A percentile compares a stretch with the other conserved stretches of the same genome.
Conservation (phyloP, 2,797 vertebrate genomes). For the Halcyon badia region DNA sequence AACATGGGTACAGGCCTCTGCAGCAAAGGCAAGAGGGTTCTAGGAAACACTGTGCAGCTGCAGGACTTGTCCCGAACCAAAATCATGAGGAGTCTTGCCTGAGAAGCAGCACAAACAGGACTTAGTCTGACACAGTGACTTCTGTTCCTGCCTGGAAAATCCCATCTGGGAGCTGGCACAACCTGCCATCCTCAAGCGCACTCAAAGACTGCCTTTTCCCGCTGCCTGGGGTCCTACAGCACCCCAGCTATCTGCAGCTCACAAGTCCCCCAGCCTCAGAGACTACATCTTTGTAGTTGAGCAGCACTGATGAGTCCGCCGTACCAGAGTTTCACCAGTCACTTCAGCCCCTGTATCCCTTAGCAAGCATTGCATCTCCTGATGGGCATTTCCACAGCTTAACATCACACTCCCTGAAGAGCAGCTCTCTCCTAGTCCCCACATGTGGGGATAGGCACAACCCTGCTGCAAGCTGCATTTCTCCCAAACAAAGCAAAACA, state of each 20-base stretch:
- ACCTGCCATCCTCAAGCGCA: neutral
- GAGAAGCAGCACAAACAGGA: neutral
- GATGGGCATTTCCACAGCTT: neutral
- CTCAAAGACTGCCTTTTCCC: neutral
- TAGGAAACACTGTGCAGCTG: neutral
- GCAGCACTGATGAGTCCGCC: neutral
- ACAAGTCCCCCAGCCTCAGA: neutral
- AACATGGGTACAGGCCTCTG: neutral
- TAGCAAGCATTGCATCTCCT: rapidly evolving
- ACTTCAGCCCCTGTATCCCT: neutral
- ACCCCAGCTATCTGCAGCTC: neutral
- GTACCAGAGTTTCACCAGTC: rapidly evolving
- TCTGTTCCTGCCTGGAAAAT: neutral
- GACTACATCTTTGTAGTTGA: neutral
- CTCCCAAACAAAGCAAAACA: neutral
- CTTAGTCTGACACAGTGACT: neutral
- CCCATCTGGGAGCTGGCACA: neutral
- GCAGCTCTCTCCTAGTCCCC: neutral
- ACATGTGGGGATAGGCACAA: neutral
- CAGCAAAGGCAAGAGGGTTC: neutral
- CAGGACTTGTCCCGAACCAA: neutral
- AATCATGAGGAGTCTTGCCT: neutral
- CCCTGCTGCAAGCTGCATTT: neutral
- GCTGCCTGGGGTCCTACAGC: neutral
- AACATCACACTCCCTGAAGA: neutral